Evolutionary conservation across 2,113 vertebrate species (phyloP).

Genomic region (Epinephelus cyanopodus): DNA sequence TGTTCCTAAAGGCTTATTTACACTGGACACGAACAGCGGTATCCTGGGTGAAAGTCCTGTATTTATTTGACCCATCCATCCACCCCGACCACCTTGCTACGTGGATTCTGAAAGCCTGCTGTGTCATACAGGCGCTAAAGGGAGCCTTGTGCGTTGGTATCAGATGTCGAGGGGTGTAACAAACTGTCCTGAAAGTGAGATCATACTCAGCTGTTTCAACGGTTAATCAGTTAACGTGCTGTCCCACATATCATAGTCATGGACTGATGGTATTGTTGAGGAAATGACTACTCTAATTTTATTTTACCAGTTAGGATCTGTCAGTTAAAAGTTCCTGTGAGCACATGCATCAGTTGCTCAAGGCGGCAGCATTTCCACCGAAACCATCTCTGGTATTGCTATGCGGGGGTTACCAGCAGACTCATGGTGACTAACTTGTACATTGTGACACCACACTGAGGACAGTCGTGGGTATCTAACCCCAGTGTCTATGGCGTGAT

Average conservation of each 20-base stretch:
- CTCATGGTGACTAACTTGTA: conserved; percentile 39
- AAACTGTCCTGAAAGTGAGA: too few species aligned
- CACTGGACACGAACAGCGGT: too few species aligned
- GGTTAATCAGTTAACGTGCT: not conserved
- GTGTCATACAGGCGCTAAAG: too few species aligned
- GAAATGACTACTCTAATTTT: conserved; percentile 38
- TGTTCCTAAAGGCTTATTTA: too few species aligned
- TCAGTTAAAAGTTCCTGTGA: conserved; percentile 38
- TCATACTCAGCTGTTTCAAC: too few species aligned
- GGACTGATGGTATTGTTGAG: not conserved
- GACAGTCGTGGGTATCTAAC: conserved; percentile 30
- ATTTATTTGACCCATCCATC: too few species aligned
- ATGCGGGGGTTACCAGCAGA: not conserved
- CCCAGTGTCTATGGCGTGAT: not conserved
- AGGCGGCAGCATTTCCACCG: not conserved
- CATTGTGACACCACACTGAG: conserved; percentile 4
- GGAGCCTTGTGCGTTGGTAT: too few species aligned
- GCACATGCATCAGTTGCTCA: not conserved
- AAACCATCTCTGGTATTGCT: not conserved
- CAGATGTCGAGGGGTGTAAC: too few species aligned
- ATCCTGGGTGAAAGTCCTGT: too few species aligned
- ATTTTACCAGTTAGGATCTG: not conserved
- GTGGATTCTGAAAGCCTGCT: too few species aligned
- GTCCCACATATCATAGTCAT: conserved; percentile 9
- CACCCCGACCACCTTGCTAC: too few species aligned